Evolutionary conservation across 2,797 vertebrate genomes (phyloP), one percentile per base, ranked within the genome.

Genomic region (Prionace glauca): DNA sequence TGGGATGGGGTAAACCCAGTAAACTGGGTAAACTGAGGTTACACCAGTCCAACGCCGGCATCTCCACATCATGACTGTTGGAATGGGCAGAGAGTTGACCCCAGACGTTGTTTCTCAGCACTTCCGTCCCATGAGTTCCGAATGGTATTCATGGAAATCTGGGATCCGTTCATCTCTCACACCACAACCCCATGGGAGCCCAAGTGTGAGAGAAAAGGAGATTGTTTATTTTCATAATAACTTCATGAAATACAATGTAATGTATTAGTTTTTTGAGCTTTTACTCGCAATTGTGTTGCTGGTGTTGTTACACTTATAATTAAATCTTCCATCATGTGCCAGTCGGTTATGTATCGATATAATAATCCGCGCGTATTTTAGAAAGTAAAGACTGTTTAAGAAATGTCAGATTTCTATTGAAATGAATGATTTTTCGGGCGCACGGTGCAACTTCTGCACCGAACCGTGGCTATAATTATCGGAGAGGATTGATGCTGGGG

Each of bases 321-420:
- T 67, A 41, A 41, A 67, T 62, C 50, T 41, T 24, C 9, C 20
- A 24, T 69, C 65, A 24, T 36, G 32, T 1, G 14, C 87, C 12
- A 65, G 60, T n/a, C 29, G 88, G 32, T 67, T 67, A 67, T 41
- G 36, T 67, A 92, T 67, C 62, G 16, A 91, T 36, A 36, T 91
- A 65, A n/a, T 91, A 91, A n/a, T 62, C 88, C 67, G 1, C 69
- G 22, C 3, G n/a, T 72, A 74, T 26, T 29, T 69, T n/a, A 45
- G 41, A 72, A 93, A 26, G n/a, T 93, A 67, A 94, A 94, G 26
- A 94, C 29, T 72, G 56, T 95, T 77, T 29, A 32, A 60, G 41
- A 56, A 95, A 77, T 95, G 93, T 56, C 93, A 77, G 7, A 77
- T 94, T 74, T 56, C 69, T 50, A n/a, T 72, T 72, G 14, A 94